A percentile compares a stretch with the other conserved stretches of the same genome.
Evolutionary conservation across 2,113 vertebrate genomes (phyloP).

Genomic region (Montifringilla adamsi): DNA sequence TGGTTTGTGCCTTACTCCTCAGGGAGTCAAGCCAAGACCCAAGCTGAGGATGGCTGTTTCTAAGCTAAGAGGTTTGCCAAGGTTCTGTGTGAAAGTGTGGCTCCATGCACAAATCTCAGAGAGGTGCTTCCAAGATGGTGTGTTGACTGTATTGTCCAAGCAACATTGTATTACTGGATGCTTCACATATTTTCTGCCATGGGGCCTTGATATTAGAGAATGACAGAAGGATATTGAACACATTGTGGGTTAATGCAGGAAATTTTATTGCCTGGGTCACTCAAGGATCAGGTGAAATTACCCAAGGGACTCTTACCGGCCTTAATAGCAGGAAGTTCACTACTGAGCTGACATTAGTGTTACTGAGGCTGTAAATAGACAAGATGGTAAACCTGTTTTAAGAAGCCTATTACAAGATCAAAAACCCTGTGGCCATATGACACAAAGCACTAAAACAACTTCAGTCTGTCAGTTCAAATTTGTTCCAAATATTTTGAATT

Average conservation of each 20-base stretch:
- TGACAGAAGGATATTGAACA: neutral
- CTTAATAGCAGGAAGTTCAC: neutral
- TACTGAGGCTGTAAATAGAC: neutral
- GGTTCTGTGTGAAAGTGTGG: neutral
- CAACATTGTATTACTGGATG: neutral
- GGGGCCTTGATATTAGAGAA: neutral
- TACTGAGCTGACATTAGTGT: neutral
- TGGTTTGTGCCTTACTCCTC: neutral
- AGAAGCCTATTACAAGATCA: conserved; percentile 53
- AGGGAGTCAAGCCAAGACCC: neutral
- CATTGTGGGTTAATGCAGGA: neutral
- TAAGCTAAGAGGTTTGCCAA: neutral
- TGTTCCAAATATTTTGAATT: conserved; percentile 68
- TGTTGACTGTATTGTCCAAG: neutral
- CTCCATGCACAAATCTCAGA: neutral
- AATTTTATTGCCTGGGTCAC: neutral
- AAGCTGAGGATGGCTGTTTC: neutral
- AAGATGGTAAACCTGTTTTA: conserved; percentile 19
- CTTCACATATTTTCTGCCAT: neutral
- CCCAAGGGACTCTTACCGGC: neutral
- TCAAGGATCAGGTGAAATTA: neutral
- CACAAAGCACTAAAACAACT: conserved; percentile 60
- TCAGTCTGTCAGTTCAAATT: conserved; percentile 66
- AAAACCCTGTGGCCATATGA: conserved; percentile 51
- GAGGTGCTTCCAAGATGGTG: neutral